Evolutionary conservation across 2,113 vertebrate species (phyloP), one percentile per base, ranked within the genome.

Genomic region (Pipra filicauda): DNA sequence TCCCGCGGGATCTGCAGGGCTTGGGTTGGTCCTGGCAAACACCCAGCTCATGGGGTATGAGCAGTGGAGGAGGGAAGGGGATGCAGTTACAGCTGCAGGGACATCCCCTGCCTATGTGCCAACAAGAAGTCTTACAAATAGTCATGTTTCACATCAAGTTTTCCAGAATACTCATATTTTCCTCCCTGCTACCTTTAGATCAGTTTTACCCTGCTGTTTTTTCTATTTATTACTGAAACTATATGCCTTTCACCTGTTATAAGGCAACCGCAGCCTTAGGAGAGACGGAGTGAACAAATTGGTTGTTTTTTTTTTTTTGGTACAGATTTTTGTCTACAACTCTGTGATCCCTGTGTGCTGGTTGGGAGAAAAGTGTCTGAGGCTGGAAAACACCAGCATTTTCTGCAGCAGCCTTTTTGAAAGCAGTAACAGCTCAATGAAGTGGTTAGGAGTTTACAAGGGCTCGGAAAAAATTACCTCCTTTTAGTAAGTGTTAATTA

Each of bases 401-500:
- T 95, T 83, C 74, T 89, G n/a, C 82, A 79, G 88, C 78, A 94
- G 73, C 52, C 23, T 75, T 91, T 92, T 85, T 81, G 44, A 84
- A 86, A 83, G 59, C 15, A 90, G 94, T 35, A 94, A 58, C 88
- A 95, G 92, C 46, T 89, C 91, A 55, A 13, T 87, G 95, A 95
- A 92, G 89, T 88, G 89, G 92, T 89, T 70, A 94, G 91, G 88
- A 73, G 66, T 93, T 92, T 96, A 96, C 91, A 91, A 91, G 94
- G 66, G 55, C 67, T 96, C 1, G 52, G 94, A 92, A 97, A 96
- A 96, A 96, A 85, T 89, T 91, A 90, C 91, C 86, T 95, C 37
- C 59, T 92, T 96, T 96, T 96, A 92, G 96, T 81, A 95, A 95
- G 91, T 92, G 92, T 93, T 95, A 97, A 97, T 97, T 96, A 96